A percentile compares a stretch with the other conserved stretches of the same genome.
Conservation (phyloP, 1,140 invertebrate species). For the Lutraria rhynchaena region DNA sequence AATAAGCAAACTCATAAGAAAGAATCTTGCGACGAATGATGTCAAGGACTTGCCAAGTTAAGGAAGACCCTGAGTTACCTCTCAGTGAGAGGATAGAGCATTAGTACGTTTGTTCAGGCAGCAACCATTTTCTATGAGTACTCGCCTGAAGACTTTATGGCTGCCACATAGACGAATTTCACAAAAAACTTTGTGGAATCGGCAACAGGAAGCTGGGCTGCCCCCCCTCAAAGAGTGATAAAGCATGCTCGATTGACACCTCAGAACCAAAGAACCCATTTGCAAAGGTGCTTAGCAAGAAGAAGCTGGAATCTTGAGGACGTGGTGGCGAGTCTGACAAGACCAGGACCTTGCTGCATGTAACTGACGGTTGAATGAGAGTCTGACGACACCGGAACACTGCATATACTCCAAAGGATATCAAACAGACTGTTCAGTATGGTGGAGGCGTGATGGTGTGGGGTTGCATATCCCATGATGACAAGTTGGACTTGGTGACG, state of each 20-base stretch:
- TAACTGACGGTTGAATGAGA: neutral
- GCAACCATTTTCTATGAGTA: slow-evolving; percentile 9
- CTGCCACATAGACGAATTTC: slow-evolving; percentile 16
- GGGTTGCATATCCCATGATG: neutral
- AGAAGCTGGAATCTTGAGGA: slow-evolving; percentile 15
- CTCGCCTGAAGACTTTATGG: slow-evolving; percentile 5
- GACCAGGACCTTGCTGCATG: slow-evolving; percentile 40
- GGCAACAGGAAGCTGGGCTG: slow-evolving; percentile 6
- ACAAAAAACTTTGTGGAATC: slow-evolving; percentile 14
- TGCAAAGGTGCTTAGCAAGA: slow-evolving; percentile 18
- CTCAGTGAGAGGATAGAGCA: neutral
- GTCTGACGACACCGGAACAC: slow-evolving; percentile 37
- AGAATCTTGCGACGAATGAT: neutral
- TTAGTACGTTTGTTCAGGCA: neutral
- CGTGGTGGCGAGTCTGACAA: slow-evolving; percentile 15
- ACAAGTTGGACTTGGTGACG: slow-evolving; percentile 16
- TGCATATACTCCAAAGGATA: slow-evolving; percentile 32
- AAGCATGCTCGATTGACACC: neutral
- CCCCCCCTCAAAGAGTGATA: slow-evolving; percentile 16
- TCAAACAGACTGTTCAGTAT: slow-evolving; percentile 7
- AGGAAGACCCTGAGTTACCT: no score
- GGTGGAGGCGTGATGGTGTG: no score
- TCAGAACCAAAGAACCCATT: neutral
- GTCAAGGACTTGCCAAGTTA: no score
- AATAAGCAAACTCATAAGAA: no score